These are phyloP conservation scores for Peromyscus aztecus DNA, from an alignment of 2,797 vertebrate genomes.

Conservation along the genomic window DNA sequence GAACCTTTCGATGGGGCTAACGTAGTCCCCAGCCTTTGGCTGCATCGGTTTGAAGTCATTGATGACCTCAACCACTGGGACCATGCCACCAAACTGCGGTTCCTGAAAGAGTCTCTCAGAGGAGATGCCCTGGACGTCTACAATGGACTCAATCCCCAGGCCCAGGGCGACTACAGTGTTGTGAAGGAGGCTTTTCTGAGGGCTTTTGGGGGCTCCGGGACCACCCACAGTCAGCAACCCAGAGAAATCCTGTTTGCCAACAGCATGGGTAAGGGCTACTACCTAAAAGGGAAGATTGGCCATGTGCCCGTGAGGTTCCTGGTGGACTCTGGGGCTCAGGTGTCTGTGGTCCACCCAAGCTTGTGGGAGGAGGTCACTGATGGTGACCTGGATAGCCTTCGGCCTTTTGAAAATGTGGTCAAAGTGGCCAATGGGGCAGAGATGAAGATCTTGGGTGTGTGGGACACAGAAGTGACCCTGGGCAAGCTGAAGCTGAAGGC, in stretches of 20 bases:
- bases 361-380: slow-evolving; percentile 74
- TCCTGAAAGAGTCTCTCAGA: slow-evolving; percentile 69
- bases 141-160: background rate
- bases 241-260: slow-evolving; percentile 79
- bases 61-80: slow-evolving; percentile 66
- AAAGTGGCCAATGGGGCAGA: slow-evolving; percentile 78
- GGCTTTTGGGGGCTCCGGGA: background rate
- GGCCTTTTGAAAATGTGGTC: slow-evolving; percentile 76
- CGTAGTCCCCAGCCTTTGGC: slow-evolving; percentile 58
- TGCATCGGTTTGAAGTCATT: slow-evolving; percentile 78
- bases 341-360: slow-evolving; percentile 66
- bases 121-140: slow-evolving; percentile 68
- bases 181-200: slow-evolving; percentile 68
- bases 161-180: background rate
- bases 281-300: slow-evolving; percentile 80
- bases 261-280: slow-evolving; percentile 83
- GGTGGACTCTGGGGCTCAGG: slow-evolving; percentile 80
- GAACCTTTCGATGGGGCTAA: slow-evolving; percentile 72
- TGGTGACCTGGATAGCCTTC: slow-evolving; percentile 69
- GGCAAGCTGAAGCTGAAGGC: slow-evolving; percentile 79
- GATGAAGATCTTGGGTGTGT: slow-evolving; percentile 79
- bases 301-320: slow-evolving; percentile 76
- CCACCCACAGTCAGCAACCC: background rate
- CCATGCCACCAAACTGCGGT: slow-evolving; percentile 44
- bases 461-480: slow-evolving; percentile 70